These are phyloP conservation scores for Drusus annulatus DNA, from an alignment of 1,140 invertebrate genomes.

Conservation along the genomic window DNA sequence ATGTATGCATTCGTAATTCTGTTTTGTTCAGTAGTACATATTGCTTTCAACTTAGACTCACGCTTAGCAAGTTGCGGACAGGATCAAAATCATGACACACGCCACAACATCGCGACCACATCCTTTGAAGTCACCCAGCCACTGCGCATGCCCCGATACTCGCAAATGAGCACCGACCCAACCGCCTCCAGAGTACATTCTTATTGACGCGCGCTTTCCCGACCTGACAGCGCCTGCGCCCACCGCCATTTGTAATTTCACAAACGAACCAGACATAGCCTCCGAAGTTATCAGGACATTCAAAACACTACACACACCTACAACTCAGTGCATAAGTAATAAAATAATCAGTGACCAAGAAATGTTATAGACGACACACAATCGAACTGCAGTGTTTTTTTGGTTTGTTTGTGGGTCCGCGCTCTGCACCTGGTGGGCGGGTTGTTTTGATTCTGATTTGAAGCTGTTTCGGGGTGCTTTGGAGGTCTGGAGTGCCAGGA, in stretches of 20 bases:
- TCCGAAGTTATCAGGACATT: background rate
- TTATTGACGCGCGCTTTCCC: conserved; percentile 33
- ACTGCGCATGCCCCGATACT: background rate
- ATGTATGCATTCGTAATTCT: too few relatives aligned
- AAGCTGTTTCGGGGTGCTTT: background rate
- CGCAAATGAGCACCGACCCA: background rate
- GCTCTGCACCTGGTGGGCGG: conserved; percentile 17
- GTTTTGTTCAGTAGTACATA: too few relatives aligned
- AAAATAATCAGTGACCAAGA: background rate
- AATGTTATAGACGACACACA: background rate
- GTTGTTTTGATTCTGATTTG: conserved; percentile 15
- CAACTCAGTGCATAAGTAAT: background rate
- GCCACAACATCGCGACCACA: conserved; percentile 15
- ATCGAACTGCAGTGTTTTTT: conserved; percentile 1
- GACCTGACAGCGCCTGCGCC: conserved; percentile 6
- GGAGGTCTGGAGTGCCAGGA: background rate
- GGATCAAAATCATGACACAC: conserved; percentile 17
- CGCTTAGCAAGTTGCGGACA: background rate
- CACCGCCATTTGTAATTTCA: conserved; percentile 29
- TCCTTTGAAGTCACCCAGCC: conserved; percentile 14
- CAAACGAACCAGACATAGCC: background rate
- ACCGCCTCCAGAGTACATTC: conserved; percentile 22
- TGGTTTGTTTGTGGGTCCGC: background rate
- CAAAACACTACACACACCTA: background rate
- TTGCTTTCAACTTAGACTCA: background rate